Evolutionary conservation across 2,113 vertebrate species (phyloP), one percentile per base, ranked within the genome.

Genomic region (Todiramphus saurophagus): DNA sequence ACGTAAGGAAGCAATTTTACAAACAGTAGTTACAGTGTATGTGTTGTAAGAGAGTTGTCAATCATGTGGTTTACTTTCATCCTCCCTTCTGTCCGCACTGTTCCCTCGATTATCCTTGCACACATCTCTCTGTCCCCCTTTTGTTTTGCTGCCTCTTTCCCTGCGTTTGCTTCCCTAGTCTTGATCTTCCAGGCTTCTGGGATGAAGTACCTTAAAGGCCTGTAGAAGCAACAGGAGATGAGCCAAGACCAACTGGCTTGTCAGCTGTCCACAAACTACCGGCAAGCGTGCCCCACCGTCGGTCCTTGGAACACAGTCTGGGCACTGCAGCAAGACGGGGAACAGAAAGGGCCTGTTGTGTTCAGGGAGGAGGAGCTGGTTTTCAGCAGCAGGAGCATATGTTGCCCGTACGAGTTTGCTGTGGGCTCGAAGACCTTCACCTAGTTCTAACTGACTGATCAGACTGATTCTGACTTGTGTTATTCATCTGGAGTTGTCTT

Each of bases 171-270:
- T 75, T 92, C 91, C 95, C 80, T 87, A 66, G 66, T 70, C 74
- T 94, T 95, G 91, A 72, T 93, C 74, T 94, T 97, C 74, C 43
- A 94, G 87, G 83, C 73, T 93, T 94, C 84, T 95, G 70, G 62
- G 53, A 89, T 67, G 69, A 91, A 94, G 69, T 64, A 46, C 80
- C 48, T 89, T 93, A 92, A 72, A 92, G 83, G 50, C 94, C 74
- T 83, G 23, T 88, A 79, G 94, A 85, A 94, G 89, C 83, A 58
- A 69, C 69, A 70, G 83, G 77, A 94, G 85, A 63, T 89, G 74
- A 94, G 91, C 92, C 87, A 94, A 78, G 67, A 92, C 28, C 70
- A 77, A 74, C 53, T 93, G 91, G 67, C 63, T 94, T 83, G 77
- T 89, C 94, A 96, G 66, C 81, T 94, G 77, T 83, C 58, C 92